Conservation (phyloP, 2,113 vertebrate genomes). For the Nannospalax galili region DNA sequence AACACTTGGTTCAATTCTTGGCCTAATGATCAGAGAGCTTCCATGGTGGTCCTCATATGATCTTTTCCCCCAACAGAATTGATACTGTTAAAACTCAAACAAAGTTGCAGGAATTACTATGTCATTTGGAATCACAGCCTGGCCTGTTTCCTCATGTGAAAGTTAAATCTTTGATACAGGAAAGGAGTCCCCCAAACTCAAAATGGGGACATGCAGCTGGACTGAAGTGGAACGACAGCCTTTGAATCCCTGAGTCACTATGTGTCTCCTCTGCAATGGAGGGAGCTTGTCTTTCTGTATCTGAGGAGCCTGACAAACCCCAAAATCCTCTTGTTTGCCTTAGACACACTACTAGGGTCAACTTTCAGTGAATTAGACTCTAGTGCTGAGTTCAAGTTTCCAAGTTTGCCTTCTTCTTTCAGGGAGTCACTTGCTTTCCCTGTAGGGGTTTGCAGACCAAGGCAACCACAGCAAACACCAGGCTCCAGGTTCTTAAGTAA, state of each 20-base stretch:
- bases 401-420: neutral
- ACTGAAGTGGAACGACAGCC: neutral
- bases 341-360: neutral
- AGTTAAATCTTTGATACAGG: neutral
- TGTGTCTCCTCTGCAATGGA: neutral
- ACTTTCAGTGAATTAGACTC: neutral
- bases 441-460: neutral
- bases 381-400: neutral
- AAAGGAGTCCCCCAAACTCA: neutral
- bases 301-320: neutral
- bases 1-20: neutral
- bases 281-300: neutral
- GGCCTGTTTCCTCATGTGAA: neutral
- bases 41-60: neutral
- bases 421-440: neutral
- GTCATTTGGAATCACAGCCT: neutral
- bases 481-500: neutral
- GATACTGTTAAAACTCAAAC: constrained; percentile 15
- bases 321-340: neutral
- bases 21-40: neutral
- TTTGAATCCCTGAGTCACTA: neutral
- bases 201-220: neutral
- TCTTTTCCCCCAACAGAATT: neutral
- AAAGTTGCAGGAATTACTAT: neutral
- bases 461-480: neutral